Base-by-base conservation (phyloP, 1,140 invertebrate genomes). In the Mylabris phalerata region DNA sequence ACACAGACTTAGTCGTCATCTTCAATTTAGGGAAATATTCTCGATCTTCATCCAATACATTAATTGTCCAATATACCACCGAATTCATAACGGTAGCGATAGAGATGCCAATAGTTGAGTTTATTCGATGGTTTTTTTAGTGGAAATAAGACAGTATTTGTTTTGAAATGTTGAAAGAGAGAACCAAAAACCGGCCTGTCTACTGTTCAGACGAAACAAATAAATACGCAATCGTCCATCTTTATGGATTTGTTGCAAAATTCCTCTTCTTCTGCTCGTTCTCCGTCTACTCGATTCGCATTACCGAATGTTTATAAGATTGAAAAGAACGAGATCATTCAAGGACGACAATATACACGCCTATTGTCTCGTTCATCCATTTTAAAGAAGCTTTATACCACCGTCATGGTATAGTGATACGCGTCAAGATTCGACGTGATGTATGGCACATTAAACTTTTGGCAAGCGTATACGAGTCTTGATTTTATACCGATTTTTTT, bases 231-330 rank as follows among this genome's bases (percentile, higher is more conserved):
- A 32, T 32, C 32, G 56, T 50, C 32, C 66, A 68, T 68, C 66
- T 68, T 68, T 68, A 68, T 68, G 64, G 66, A 66, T 68, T 32
- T 68, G 64, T 61, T 55, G 57, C 62, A 66, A 68, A 64, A 67
- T 65, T 67, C 61, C 61, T 32, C 32, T 57, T 45, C 42, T 48
- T 61, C 60, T 54, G 62, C 61, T 63, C 56, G 64, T 54, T 55
- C 58, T 48, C 50, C 41, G 39, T 41, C 46, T 55, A 27, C 49
- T 61, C 45, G 48, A 51, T 48, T 10, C 19, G 11, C 40, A 57
- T 42, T 40, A 48, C 50, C 52, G 52, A 49, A 61, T 48, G 48
- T 48, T 61, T 52, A 48, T 48, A 57, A 49, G 43, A n/a, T 42
- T 24, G 42, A 42, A n/a, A n/a, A 26, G 13, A 42, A 25, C 38